These are phyloP conservation scores for Tetranychus truncatus DNA, from an alignment of 2,888 invertebrate species.

Conservation along the genomic window DNA sequence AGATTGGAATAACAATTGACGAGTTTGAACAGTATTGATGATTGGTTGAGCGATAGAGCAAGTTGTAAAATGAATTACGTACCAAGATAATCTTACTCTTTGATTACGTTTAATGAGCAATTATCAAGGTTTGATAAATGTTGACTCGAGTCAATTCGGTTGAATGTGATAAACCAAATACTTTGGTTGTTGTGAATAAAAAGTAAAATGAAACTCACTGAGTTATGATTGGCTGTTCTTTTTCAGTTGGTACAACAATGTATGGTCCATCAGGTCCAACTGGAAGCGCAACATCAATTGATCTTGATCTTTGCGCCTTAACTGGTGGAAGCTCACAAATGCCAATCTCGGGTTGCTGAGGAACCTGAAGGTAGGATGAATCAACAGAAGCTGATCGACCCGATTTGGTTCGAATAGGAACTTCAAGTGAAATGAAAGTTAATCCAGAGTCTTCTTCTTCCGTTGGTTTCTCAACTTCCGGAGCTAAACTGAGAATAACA, in stretches of 20 bases:
- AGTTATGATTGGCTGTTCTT: slow-evolving; percentile 16
- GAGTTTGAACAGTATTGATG: too few species aligned
- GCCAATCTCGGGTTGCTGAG: slow-evolving; percentile 33
- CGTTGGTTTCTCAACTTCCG: slow-evolving; percentile 3
- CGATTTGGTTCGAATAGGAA: slow-evolving; percentile 49
- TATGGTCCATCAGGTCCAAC: slow-evolving; percentile 39
- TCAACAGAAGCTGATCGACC: slow-evolving; percentile 73
- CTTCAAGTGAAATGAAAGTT: slow-evolving; percentile 54
- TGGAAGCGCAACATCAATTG: slow-evolving; percentile 69
- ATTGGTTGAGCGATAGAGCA: too few species aligned
- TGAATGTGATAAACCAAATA: too few species aligned
- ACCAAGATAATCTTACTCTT: too few species aligned
- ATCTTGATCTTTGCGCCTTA: slow-evolving; percentile 47
- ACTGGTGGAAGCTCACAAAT: slow-evolving; percentile 30
- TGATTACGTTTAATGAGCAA: too few species aligned
- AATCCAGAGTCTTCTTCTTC: slow-evolving; percentile 34
- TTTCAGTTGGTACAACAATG: slow-evolving; percentile 19
- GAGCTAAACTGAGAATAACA: slow-evolving; percentile 19
- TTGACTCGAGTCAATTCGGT: too few species aligned
- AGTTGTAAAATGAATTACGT: too few species aligned
- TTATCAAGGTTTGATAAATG: too few species aligned
- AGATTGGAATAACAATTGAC: too few species aligned
- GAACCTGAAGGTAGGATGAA: slow-evolving; percentile 52
- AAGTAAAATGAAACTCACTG: slow-evolving; percentile 16
- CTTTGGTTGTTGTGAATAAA: neutral